Conservation (phyloP, 2,113 vertebrate species). For the Recurvirostra avosetta region DNA sequence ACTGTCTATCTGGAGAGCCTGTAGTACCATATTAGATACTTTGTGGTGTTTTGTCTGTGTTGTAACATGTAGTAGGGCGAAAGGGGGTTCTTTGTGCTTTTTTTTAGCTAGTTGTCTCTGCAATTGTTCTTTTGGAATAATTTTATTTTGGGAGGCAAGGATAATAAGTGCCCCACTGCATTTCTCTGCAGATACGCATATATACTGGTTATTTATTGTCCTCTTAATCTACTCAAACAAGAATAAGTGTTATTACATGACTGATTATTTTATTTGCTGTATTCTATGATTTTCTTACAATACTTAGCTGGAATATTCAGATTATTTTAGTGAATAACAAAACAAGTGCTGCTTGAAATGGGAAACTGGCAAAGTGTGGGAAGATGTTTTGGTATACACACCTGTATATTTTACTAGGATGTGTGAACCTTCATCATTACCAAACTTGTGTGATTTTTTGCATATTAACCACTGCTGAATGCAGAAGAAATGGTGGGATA, state of each 20-base stretch:
- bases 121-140: neutral
- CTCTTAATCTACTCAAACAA: neutral
- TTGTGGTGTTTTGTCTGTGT: neutral
- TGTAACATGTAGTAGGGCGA: fast-evolving
- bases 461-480: neutral
- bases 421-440: neutral
- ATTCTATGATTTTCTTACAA: neutral
- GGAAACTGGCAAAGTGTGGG: neutral
- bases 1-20: neutral
- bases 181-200: neutral
- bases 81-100: neutral
- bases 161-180: neutral
- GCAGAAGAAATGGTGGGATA: neutral
- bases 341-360: neutral
- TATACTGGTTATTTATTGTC: neutral
- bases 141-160: neutral
- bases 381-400: neutral
- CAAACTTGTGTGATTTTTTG: neutral
- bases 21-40: neutral
- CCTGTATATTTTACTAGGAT: neutral
- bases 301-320: neutral
- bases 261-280: neutral
- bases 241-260: neutral
- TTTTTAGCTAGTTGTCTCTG: neutral
- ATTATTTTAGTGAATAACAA: neutral